Evolutionary conservation across 2,797 vertebrate genomes (phyloP), one percentile per base, ranked within the genome.

Genomic region (Diceros bicornis): DNA sequence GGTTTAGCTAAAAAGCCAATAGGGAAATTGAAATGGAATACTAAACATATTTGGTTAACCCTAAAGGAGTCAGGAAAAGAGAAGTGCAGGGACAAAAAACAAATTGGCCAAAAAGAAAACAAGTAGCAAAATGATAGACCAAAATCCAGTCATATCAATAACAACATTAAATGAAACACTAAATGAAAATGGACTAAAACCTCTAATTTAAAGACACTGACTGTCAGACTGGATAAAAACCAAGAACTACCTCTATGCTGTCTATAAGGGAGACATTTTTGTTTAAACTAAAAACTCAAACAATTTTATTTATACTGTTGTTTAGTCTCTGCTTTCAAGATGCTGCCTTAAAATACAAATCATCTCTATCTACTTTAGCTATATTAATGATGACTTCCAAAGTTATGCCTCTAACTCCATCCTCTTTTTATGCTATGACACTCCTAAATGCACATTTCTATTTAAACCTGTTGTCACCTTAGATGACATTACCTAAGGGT

Each of bases 301-400:
- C 44, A 79, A 13, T 25, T 64, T 59, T 62, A 83, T 90, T 94
- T 79, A 37, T 94, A 89, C 59, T 64, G 3, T 44, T 64, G 29
- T 74, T 77, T 8, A 50, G 29, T 62, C 14, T 93, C 74, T 93
- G 64, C 62, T 64, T 92, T 74, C 74, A 62, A 86, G 62, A 50
- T 69, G 34, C 32, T 96, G 23, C 32, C 18, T 97, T 94, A 84
- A 83, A 87, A 62, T 69, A 62, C 12, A 89, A 83, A 87, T 91
- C 18, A 44, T 55, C 9, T 85, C 41, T 44, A 55, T 61, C 21
- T 86, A 83, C 34, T 52, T 57, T 64, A 87, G 14, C 47, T 93
- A n/a, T 69, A 68, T 62, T 88, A 78, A 69, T 62, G 13, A 84
- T 34, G 29, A 6, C 55, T 71, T 61, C n/a, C 86, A 83, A 95